These are phyloP conservation scores for Protophormia terraenovae DNA, from an alignment of 2,888 invertebrate genomes.

Conservation along the genomic window DNA sequence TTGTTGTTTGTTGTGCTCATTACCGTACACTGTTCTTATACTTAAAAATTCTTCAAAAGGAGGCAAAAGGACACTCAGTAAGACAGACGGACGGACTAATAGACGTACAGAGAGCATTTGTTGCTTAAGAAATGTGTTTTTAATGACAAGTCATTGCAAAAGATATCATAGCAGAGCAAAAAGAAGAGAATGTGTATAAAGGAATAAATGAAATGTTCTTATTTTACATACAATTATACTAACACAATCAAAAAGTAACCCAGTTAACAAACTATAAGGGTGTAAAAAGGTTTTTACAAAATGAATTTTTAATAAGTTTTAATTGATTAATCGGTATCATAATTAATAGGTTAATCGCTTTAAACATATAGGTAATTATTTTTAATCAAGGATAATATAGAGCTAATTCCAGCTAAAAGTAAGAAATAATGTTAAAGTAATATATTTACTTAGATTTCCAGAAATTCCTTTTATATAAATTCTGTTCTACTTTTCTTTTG, in stretches of 20 bases:
- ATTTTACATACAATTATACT: conserved; percentile 7
- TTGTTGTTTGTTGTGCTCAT: conserved; percentile 42
- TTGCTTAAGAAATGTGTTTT: conserved; percentile 67
- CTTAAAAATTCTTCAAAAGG: not conserved
- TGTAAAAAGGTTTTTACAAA: too few relatives aligned
- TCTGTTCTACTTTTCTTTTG: too few relatives aligned
- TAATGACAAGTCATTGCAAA: conserved; percentile 67
- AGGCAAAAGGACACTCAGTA: not conserved
- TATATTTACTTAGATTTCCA: too few relatives aligned
- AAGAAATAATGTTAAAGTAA: too few relatives aligned
- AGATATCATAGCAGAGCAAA: conserved; percentile 51
- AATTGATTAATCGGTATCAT: too few relatives aligned
- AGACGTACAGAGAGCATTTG: conserved; percentile 25
- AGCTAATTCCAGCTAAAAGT: too few relatives aligned
- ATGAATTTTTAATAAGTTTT: too few relatives aligned
- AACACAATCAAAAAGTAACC: not conserved
- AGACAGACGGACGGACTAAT: not conserved
- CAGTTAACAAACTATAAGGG: not conserved
- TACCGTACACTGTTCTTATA: conserved; percentile 2
- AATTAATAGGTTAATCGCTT: too few relatives aligned
- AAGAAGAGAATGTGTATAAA: not conserved
- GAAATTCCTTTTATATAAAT: too few relatives aligned
- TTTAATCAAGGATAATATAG: too few relatives aligned
- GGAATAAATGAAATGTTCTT: conserved; percentile 24
- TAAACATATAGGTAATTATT: too few relatives aligned